These are phyloP conservation scores for Desmodus rotundus DNA, from an alignment of 2,113 vertebrate species.

Conservation along the genomic window DNA sequence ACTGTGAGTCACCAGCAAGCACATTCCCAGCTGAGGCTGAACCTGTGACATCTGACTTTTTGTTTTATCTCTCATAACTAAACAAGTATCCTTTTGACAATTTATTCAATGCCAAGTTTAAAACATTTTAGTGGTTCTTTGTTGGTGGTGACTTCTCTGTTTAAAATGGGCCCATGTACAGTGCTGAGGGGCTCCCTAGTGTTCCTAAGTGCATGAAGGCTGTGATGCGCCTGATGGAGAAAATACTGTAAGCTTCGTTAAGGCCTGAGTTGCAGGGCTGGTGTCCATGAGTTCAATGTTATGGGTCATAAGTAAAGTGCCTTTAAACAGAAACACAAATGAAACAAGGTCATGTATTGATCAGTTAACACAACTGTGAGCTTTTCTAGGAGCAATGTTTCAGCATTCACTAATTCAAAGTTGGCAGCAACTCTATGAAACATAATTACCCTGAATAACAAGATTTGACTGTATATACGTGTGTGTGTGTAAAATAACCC, in stretches of 20 bases:
- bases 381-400: not conserved
- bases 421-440: not conserved
- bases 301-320: not conserved
- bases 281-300: not conserved
- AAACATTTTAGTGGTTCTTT: not conserved
- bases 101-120: not conserved
- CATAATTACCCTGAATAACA: not conserved
- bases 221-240: not conserved
- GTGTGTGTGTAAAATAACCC: not conserved
- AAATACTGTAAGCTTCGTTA: not conserved
- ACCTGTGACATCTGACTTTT: not conserved
- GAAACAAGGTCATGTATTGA: not conserved
- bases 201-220: not conserved
- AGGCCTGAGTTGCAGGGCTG: not conserved
- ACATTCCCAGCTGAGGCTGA: not conserved
- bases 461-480: not conserved
- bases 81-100: not conserved
- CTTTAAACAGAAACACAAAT: conserved; percentile 1
- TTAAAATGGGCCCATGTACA: not conserved
- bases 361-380: not conserved
- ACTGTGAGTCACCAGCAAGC: too few species aligned
- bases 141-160: not conserved
- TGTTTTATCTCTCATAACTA: not conserved
- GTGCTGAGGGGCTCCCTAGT: too few species aligned
- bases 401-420: not conserved